A percentile compares a stretch with the other conserved stretches of the same genome.
phyloP scores from a whole-genome alignment of 2,113 vertebrate species.

The cattle (Bos taurus) region DNA sequence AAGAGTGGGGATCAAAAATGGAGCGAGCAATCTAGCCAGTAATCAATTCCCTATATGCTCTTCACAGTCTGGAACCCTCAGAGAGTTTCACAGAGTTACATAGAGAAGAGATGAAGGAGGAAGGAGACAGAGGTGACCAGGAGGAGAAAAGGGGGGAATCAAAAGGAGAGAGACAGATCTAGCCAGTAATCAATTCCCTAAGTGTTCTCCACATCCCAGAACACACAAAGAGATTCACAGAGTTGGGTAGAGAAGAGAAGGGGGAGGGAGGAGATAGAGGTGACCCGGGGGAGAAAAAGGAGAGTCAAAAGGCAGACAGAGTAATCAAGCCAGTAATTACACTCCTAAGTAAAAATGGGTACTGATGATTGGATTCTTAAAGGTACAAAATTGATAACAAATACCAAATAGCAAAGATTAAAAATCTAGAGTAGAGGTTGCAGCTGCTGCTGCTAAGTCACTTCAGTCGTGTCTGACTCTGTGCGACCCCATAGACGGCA shows the following conservation, averaged over 20 bases:
- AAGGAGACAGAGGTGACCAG: neutral
- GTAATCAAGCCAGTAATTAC: neutral
- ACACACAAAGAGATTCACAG: neutral
- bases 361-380: neutral
- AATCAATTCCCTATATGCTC: neutral
- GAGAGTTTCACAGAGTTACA: neutral
- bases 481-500: no score
- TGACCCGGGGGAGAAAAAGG: neutral
- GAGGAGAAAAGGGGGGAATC: neutral
- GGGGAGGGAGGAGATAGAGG: neutral
- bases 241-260: neutral
- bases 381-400: neutral
- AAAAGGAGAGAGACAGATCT: neutral
- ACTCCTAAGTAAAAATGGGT: no score
- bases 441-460: no score
- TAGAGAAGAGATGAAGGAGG: neutral
- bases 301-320: neutral
- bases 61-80: neutral
- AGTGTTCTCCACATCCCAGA: neutral
- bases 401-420: neutral
- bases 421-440: neutral
- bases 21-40: neutral
- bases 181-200: neutral
- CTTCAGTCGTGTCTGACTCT: no score
- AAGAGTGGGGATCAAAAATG: neutral